phyloP scores from a whole-genome alignment of 2,888 invertebrate genomes.

The Acrocera orbiculus region DNA sequence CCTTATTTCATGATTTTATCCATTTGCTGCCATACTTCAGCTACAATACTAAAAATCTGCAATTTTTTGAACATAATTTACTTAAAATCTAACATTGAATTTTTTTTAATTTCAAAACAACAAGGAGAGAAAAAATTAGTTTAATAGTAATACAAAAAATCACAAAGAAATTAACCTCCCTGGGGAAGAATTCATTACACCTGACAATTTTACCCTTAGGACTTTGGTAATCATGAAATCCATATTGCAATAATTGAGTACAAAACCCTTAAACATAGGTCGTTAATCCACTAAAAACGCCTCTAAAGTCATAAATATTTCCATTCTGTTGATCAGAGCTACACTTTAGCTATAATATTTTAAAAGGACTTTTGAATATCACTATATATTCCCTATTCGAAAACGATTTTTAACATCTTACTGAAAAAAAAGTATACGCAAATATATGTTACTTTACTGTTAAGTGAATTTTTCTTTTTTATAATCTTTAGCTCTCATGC shows the following conservation, averaged over 20 bases:
- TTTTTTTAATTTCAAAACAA: too few species aligned
- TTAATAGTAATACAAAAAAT: too few species aligned
- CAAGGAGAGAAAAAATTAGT: too few species aligned
- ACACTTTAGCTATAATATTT: constrained; percentile 5
- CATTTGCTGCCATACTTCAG: too few species aligned
- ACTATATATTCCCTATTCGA: background rate
- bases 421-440: constrained; percentile 7
- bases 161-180: constrained; percentile 1
- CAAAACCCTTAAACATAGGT: background rate
- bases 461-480: constrained; percentile 9
- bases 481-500: constrained; percentile 5
- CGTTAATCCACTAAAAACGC: constrained; percentile 9
- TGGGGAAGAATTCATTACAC: constrained; percentile 6
- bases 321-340: constrained; percentile 10
- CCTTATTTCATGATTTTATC: too few species aligned
- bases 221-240: constrained; percentile 2
- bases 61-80: too few species aligned
- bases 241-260: constrained; percentile 1
- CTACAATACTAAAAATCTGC: too few species aligned
- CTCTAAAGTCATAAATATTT: constrained; percentile 11
- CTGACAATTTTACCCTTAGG: constrained; percentile 6
- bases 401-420: background rate
- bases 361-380: background rate
- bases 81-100: too few species aligned
- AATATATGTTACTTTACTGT: constrained; percentile 1